These are phyloP conservation scores for Petrolisthes cinctipes DNA, from an alignment of 2,888 invertebrate species.

Conservation along the genomic window DNA sequence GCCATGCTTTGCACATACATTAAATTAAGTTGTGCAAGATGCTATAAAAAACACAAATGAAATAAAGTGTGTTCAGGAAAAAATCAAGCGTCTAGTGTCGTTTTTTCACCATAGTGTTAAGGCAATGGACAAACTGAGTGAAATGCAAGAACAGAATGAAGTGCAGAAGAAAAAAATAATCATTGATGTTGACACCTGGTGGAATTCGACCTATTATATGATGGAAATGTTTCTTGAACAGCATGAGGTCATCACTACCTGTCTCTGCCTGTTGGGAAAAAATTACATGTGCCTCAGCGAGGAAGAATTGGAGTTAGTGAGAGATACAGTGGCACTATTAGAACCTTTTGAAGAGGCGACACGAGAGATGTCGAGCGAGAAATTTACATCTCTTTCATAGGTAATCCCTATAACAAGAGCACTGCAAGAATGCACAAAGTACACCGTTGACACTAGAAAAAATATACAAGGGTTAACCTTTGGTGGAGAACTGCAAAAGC, in stretches of 20 bases:
- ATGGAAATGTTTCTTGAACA: constrained; percentile 36
- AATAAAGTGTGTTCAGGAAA: constrained; percentile 3
- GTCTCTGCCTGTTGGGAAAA: constrained; percentile 22
- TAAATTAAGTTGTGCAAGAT: constrained; percentile 44
- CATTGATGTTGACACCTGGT: constrained; percentile 31
- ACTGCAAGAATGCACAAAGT: constrained; percentile 23
- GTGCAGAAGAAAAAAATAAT: constrained; percentile 5
- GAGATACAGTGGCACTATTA: constrained; percentile 7
- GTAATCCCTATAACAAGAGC: constrained; percentile 22
- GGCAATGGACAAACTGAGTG: constrained; percentile 19
- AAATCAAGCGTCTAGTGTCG: constrained; percentile 17
- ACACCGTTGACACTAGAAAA: not conserved
- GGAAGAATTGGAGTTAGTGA: constrained; percentile 4
- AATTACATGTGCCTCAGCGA: constrained; percentile 19
- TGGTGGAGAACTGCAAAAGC: not conserved
- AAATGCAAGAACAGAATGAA: constrained; percentile 20
- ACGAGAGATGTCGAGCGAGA: constrained; percentile 28
- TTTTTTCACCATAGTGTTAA: constrained; percentile 31
- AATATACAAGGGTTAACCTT: not conserved
- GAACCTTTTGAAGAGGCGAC: constrained; percentile 40
- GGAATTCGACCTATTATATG: constrained; percentile 33
- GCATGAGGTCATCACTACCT: constrained; percentile 23
- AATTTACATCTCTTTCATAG: constrained; percentile 27
- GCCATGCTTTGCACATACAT: constrained; percentile 37
- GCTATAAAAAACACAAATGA: constrained; percentile 31